Evolutionary conservation across 2,113 vertebrate species (phyloP).

Genomic region (Dryoscopus gambensis): DNA sequence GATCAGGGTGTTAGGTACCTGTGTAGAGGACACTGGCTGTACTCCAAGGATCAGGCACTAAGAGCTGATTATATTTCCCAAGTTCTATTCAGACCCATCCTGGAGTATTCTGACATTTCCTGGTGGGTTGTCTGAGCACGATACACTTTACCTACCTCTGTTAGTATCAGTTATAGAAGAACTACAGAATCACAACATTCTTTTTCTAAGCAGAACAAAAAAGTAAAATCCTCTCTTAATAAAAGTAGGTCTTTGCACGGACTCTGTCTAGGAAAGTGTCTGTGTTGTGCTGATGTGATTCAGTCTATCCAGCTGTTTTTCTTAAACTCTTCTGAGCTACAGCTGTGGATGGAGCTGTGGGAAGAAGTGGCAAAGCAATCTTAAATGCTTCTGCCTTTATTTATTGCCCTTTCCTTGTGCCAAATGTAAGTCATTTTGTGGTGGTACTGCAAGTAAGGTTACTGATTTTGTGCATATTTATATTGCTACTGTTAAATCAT

Average conservation of each 20-base stretch:
- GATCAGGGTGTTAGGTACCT: neutral
- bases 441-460: neutral
- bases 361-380: neutral
- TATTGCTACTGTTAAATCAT: neutral
- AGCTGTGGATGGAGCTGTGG: neutral
- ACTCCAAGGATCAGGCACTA: neutral
- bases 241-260: neutral
- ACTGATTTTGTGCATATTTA: neutral
- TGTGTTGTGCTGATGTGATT: neutral
- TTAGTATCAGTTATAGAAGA: neutral
- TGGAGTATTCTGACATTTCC: neutral
- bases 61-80: neutral
- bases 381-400: neutral
- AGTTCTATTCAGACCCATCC: neutral
- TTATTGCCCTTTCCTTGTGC: neutral
- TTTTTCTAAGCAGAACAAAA: neutral
- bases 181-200: neutral
- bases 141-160: neutral
- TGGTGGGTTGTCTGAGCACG: neutral
- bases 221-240: neutral
- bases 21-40: neutral
- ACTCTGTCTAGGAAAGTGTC: neutral
- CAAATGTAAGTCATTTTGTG: neutral
- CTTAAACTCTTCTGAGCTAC: neutral
- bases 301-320: neutral